Base-by-base conservation (phyloP, 2,888 invertebrate genomes). In the Glyphotaelius pellucidus region DNA sequence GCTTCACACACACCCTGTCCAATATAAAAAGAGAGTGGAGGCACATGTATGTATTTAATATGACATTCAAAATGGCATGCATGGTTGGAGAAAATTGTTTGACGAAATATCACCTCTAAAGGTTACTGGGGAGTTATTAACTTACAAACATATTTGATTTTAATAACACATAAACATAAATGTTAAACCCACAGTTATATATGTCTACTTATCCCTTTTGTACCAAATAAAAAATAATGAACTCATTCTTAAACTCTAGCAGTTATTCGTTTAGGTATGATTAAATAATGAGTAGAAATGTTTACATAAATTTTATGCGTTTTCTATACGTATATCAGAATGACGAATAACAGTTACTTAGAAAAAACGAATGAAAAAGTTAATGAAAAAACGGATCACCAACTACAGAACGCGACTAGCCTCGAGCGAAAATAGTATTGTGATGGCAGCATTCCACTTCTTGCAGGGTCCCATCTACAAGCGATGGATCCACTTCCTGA, bases 11-110 rank as follows among this genome's bases (percentile, higher is more conserved):
- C 9, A 67, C 67, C 67, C 7, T 67, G 67, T 67, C 9, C 14
- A 47, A 15, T 47, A 31, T 90, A 30, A 90, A 47, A 81, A 81
- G 9, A 47, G 42, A 25, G 42, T 9, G 30, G 42, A 42, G 81
- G 9, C 42, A 42, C 31, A 38, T 31, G 15, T 14, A 4, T 47
- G 32, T 80, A 38, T 42, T 81, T 81, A 90, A 42, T 42, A 80
- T 90, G 90, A 42, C 90, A 90, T 90, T 90, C 81, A 90, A 90
- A 90, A 90, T 47, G 19, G 11, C 38, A 79, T 32, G 25, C 89
- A 30, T n/a, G 19, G 89, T 35, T 19, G n/a, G 32, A 25, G 52
- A 31, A 89, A 25, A n/a, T 25, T n/a, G 5, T 38, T 80, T 80
- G 30, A 38, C 79, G 35, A 89, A 89, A 89, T 80, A 89, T 80